Percentiles rank a stretch among this genome's conserved stretches.
phyloP scores from a whole-genome alignment of 2,888 invertebrate species.

The Tachystola acroxantha region DNA sequence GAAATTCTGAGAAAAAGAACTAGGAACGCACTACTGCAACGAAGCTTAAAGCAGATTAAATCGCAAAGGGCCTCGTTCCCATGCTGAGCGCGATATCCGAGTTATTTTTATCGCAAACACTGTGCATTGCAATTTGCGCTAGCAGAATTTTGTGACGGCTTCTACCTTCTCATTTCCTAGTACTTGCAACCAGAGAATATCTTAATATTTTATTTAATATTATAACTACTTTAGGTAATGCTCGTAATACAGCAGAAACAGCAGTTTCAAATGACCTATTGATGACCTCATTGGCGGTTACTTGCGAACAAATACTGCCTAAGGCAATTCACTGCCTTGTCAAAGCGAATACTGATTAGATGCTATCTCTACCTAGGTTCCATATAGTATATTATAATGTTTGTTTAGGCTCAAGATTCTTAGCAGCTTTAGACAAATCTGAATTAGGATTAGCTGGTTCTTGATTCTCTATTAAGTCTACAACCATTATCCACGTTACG shows the following conservation, averaged over 20 bases:
- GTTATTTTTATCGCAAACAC: constrained; percentile 35
- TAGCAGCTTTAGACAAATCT: too few species aligned
- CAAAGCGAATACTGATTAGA: not conserved
- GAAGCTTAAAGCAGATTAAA: constrained; percentile 51
- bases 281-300: too few species aligned
- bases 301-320: not conserved
- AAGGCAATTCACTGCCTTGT: not conserved
- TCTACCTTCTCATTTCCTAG: too few species aligned
- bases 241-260: too few species aligned
- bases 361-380: not conserved
- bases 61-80: constrained; percentile 50
- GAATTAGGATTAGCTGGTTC: too few species aligned
- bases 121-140: constrained; percentile 19
- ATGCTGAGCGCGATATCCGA: constrained; percentile 40
- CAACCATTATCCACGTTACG: too few species aligned
- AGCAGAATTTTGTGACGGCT: too few species aligned
- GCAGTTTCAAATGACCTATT: too few species aligned
- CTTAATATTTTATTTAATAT: too few species aligned
- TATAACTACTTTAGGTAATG: too few species aligned
- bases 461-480: too few species aligned
- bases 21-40: constrained; percentile 32
- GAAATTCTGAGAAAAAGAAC: constrained; percentile 33
- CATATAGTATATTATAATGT: not conserved
- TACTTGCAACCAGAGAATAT: too few species aligned
- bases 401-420: not conserved